phyloP scores from a whole-genome alignment of 2,113 vertebrate genomes.

The Engystomops pustulosus region DNA sequence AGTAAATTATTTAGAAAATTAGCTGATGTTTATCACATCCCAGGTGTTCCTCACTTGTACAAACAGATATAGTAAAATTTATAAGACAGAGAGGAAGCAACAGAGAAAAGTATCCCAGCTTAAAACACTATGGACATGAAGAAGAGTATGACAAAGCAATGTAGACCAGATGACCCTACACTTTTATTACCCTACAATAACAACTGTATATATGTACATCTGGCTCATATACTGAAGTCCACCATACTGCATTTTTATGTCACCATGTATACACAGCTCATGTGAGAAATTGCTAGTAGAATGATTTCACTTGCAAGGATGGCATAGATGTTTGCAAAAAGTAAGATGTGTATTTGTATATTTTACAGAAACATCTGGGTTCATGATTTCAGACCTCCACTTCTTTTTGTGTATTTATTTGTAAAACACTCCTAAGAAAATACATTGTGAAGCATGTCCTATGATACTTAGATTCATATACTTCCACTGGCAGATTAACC shows the following conservation, averaged over 20 bases:
- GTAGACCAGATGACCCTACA: too few relatives aligned
- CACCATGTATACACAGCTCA: background rate
- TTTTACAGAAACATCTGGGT: background rate
- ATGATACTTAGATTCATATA: too few relatives aligned
- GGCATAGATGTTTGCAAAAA: background rate
- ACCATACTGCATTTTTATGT: background rate
- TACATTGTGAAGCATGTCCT: background rate
- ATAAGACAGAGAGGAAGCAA: background rate
- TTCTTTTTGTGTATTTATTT: background rate
- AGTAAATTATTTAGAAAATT: slow-evolving; percentile 25
- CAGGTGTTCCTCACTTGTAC: slow-evolving; percentile 27
- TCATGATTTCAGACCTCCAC: background rate
- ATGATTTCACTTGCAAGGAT: background rate
- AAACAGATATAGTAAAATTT: slow-evolving; percentile 4
- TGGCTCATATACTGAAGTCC: background rate
- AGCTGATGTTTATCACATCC: slow-evolving; percentile 18
- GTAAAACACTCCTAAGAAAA: background rate
- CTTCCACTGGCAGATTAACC: too few relatives aligned
- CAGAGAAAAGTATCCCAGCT: background rate
- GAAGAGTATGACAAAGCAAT: background rate
- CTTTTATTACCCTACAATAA: background rate
- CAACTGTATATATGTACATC: background rate
- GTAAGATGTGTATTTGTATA: background rate
- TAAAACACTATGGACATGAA: background rate
- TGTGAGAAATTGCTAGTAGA: background rate